phyloP scores from a whole-genome alignment of 2,797 vertebrate species.

The Cygnus olor region DNA sequence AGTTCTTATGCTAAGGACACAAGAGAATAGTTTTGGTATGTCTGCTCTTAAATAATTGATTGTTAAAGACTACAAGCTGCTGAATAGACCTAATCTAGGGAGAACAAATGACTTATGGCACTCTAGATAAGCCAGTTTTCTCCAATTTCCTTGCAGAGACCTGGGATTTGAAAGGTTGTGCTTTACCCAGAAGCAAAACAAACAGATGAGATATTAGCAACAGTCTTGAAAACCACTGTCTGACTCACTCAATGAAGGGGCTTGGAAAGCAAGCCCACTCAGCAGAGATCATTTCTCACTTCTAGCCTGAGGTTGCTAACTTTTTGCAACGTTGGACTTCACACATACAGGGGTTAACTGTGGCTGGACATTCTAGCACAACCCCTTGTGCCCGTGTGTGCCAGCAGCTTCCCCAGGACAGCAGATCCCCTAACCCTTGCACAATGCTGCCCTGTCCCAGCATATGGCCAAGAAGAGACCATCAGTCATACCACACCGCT shows the following conservation, averaged over 20 bases:
- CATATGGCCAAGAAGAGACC: not conserved
- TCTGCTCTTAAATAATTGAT: conserved; percentile 63
- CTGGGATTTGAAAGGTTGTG: conserved; percentile 8
- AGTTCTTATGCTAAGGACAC: conserved; percentile 39
- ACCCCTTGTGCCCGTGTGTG: accelerated
- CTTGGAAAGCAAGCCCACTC: not conserved
- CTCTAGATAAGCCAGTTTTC: conserved; percentile 14
- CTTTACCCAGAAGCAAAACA: conserved; percentile 33
- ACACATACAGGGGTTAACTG: accelerated
- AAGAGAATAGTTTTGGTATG: conserved; percentile 21
- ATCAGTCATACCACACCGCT: too few relatives aligned
- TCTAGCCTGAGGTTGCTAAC: not conserved
- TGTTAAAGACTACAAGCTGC: conserved; percentile 42
- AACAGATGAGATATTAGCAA: not conserved
- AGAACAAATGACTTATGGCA: conserved; percentile 24
- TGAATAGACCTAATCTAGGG: conserved; percentile 28
- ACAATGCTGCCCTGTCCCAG: not conserved
- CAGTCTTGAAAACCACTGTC: not conserved
- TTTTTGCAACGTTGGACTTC: not conserved
- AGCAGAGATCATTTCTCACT: not conserved
- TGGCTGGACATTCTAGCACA: not conserved
- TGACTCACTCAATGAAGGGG: not conserved
- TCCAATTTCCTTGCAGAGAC: conserved; percentile 22
- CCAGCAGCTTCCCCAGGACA: not conserved
- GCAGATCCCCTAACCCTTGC: accelerated